Evolutionary conservation across 2,797 vertebrate species (phyloP).

Genomic region (Sorex maritimensis): DNA sequence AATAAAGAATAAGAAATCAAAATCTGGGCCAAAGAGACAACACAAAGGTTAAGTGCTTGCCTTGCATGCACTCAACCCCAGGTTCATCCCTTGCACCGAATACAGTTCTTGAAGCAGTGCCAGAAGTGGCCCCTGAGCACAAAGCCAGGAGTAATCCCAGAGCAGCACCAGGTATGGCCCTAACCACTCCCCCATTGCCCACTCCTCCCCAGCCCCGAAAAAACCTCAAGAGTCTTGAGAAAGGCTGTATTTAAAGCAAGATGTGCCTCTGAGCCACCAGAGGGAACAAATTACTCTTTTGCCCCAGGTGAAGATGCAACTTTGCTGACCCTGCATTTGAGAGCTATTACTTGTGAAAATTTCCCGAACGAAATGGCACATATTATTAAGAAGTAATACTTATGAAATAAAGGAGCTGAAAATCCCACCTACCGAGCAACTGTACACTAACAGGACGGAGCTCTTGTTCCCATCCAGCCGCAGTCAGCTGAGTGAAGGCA

Average conservation of each 20-base stretch:
- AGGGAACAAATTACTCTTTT: conserved; percentile 3
- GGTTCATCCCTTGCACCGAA: too few species aligned
- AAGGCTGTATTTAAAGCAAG: conserved; percentile 3
- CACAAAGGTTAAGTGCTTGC: too few species aligned
- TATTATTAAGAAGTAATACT: neutral
- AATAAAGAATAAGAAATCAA: conserved; percentile 51
- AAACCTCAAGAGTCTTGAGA: neutral
- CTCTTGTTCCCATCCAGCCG: neutral
- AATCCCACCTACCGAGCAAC: neutral
- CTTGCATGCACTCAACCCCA: too few species aligned
- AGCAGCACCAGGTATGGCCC: too few species aligned
- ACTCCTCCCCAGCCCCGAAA: too few species aligned
- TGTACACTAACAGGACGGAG: neutral
- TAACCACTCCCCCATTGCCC: too few species aligned
- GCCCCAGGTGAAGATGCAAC: neutral
- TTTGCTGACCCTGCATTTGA: conserved; percentile 1
- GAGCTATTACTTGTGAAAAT: neutral
- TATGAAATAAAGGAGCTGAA: conserved; percentile 7
- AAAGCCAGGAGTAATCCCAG: too few species aligned
- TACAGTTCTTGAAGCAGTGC: too few species aligned
- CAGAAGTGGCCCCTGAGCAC: too few species aligned
- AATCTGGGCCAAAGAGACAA: neutral
- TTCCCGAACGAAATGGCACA: conserved; percentile 54
- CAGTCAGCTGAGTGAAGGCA: neutral
- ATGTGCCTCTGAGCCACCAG: neutral